These are phyloP conservation scores for Drosophila watanabei DNA, from an alignment of 1,140 invertebrate species.

Conservation along the genomic window DNA sequence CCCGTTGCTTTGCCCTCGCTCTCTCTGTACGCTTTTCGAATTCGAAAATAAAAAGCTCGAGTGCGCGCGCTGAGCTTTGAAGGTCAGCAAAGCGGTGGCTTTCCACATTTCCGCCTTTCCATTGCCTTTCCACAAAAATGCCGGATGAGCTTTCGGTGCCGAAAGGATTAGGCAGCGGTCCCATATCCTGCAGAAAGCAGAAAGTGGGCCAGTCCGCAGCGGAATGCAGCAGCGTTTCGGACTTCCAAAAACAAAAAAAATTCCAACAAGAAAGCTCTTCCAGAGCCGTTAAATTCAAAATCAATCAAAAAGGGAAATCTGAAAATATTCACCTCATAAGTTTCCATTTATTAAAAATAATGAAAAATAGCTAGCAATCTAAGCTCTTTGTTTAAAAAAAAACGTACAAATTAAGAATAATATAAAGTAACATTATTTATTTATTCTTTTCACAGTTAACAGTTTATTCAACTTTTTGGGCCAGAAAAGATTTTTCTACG, in stretches of 20 bases:
- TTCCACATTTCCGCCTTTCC: slow-evolving; percentile 2
- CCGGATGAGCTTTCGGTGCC: slow-evolving; percentile 9
- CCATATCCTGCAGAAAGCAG: slow-evolving; percentile 33
- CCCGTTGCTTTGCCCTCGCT: not conserved
- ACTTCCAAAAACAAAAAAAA: slow-evolving; percentile 42
- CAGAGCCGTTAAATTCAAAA: not conserved
- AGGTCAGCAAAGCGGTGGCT: slow-evolving; percentile 32
- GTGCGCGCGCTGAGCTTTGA: slow-evolving; percentile 24
- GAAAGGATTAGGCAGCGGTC: slow-evolving; percentile 3
- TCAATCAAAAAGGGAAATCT: not conserved
- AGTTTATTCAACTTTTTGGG: too few species aligned
- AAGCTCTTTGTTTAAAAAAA: not conserved
- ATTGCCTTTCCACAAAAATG: slow-evolving; percentile 5
- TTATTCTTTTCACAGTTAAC: too few species aligned
- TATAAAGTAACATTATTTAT: too few species aligned
- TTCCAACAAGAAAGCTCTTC: slow-evolving; percentile 44
- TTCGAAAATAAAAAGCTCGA: slow-evolving; percentile 32
- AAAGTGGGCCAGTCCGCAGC: slow-evolving; percentile 64
- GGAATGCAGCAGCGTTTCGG: slow-evolving; percentile 68
- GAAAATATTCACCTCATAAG: too few species aligned
- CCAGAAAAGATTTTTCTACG: too few species aligned
- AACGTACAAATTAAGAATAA: not conserved
- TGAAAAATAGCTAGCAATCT: too few species aligned
- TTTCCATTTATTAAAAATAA: not conserved
- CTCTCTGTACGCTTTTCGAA: slow-evolving; percentile 14